phyloP scores from a whole-genome alignment of 2,113 vertebrate species.

The Paramormyrops kingsleyae region DNA sequence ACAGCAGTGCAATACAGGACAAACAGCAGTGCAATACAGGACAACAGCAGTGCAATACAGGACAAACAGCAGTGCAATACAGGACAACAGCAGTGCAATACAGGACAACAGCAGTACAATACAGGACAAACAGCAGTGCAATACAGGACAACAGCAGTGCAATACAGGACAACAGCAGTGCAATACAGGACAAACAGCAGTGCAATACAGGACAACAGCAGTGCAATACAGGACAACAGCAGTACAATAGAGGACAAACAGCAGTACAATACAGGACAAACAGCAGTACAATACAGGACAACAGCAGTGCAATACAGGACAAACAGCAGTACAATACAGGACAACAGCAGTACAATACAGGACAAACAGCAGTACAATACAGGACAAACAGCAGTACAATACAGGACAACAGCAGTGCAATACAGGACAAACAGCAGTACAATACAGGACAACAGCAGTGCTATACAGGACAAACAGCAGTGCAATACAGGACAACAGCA shows the following conservation, averaged over 20 bases:
- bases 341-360: too few species aligned
- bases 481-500: not conserved
- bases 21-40: too few species aligned
- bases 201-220: too few species aligned
- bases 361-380: too few species aligned
- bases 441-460: not conserved
- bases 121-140: not conserved
- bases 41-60: not conserved
- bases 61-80: not conserved
- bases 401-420: not conserved
- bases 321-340: too few species aligned
- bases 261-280: not conserved
- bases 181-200: too few species aligned
- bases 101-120: not conserved
- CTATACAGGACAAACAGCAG: not conserved
- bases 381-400: too few species aligned
- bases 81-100: not conserved
- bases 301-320: too few species aligned
- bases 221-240: too few species aligned
- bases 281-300: not conserved
- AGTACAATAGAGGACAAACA: not conserved
- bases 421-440: not conserved
- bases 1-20: too few species aligned
- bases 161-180: not conserved
- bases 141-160: not conserved